Evolutionary conservation across 2,113 vertebrate genomes (phyloP).

Genomic region (Nipponia nippon): DNA sequence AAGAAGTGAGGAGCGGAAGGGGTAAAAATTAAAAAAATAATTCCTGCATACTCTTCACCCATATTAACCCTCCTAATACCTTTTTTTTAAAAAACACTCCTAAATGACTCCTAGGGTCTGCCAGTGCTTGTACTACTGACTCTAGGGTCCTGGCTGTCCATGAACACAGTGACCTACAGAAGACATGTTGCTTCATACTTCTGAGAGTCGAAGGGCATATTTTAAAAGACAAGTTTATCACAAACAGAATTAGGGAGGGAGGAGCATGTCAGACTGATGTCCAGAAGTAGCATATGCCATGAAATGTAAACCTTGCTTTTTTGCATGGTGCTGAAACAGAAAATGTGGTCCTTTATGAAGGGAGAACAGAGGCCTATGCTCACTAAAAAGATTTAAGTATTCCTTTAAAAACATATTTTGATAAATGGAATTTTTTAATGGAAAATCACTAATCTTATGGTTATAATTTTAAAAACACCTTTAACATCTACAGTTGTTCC

Average conservation of each 20-base stretch:
- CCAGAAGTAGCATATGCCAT: background rate
- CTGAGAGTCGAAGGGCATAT: background rate
- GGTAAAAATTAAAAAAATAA: background rate
- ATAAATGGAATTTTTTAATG: background rate
- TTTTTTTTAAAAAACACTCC: background rate
- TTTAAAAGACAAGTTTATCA: background rate
- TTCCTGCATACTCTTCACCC: background rate
- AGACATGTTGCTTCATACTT: rapidly evolving
- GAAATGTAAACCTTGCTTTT: background rate
- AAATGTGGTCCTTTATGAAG: background rate
- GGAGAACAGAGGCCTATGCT: background rate
- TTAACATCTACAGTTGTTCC: background rate
- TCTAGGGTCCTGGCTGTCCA: background rate
- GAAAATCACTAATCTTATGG: background rate
- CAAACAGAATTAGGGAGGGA: background rate
- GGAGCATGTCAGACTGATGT: background rate
- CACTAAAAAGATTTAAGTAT: background rate
- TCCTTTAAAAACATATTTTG: background rate
- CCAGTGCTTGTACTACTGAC: background rate
- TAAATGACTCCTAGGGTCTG: background rate
- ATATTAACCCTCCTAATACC: background rate
- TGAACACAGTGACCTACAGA: background rate
- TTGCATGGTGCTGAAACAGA: background rate
- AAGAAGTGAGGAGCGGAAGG: rapidly evolving
- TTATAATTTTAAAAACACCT: background rate